Base-by-base conservation (phyloP, 2,888 invertebrate species). In the Caenorhabditis sinica region DNA sequence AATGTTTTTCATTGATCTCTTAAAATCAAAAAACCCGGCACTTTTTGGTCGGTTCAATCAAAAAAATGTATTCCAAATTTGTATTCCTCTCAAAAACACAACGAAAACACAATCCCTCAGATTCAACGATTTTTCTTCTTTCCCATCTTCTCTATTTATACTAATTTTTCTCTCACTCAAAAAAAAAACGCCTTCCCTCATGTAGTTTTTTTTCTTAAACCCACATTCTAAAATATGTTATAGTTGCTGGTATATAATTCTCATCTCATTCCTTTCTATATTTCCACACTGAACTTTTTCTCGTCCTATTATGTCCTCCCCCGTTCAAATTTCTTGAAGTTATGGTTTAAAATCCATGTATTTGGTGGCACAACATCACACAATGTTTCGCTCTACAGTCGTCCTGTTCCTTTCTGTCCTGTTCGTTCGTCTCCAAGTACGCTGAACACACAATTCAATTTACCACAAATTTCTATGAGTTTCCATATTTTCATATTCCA, bases 261-360 rank as follows among this genome's bases (percentile, higher is more conserved):
- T 28, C 69, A 77, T 77, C 77, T 77, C 77, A 77, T 77, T 77
- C 77, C 77, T 69, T 43, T 9, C 49, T 66, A 25, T 43, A 43
- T 56, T 40, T 40, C 11, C 40, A 36, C 4, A 36, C 9, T 2
- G 6, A 40, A 11, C 13, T 40, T 13, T 11, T 40, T 40, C 13
- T 11, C 40, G n/a, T n/a, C n/a, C n/a, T n/a, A n/a, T n/a, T n/a
- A n/a, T n/a, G n/a, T n/a, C n/a, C n/a, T n/a, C n/a, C n/a, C n/a
- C n/a, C n/a, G n/a, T n/a, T n/a, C n/a, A n/a, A n/a, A n/a, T n/a
- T n/a, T 36, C 33, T 36, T 36, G 4, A 36, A 36, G n/a, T n/a
- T n/a, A 36, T 36, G 33, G 33, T 36, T 36, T 36, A 40, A 40
- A 40, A 40, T 40, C 25, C 40, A 13, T 17, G 15, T 53, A 30